Percentiles rank a stretch among this genome's conserved stretches.
phyloP scores from a whole-genome alignment of 1,140 invertebrate genomes.

The Catajapyx aquilonaris region DNA sequence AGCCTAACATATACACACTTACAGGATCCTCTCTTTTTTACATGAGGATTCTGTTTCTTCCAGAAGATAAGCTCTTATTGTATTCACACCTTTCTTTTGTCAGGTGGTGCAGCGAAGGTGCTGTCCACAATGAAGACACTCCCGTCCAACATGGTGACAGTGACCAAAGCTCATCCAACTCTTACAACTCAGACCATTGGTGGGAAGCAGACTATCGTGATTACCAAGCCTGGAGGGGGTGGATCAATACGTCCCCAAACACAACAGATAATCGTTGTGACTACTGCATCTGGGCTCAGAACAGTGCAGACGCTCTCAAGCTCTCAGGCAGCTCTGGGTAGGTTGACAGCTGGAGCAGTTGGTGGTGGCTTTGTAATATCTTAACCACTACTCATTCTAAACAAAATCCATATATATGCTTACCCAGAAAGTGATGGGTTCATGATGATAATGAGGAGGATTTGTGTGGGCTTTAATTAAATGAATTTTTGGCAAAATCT shows the following conservation, averaged over 20 bases:
- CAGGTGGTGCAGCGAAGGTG: constrained; percentile 22
- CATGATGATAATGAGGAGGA: no score
- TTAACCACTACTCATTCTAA: no score
- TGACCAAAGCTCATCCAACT: constrained; percentile 34
- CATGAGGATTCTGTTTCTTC: no score
- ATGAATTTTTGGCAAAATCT: no score
- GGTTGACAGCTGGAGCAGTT: no score
- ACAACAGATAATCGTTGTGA: constrained; percentile 48
- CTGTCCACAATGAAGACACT: constrained; percentile 38
- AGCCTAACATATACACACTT: no score
- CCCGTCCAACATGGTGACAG: constrained; percentile 41
- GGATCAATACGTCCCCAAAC: constrained; percentile 29
- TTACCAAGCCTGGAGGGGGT: constrained; percentile 32
- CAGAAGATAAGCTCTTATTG: no score
- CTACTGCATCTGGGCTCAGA: constrained; percentile 36
- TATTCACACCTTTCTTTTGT: background rate
- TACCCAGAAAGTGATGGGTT: no score
- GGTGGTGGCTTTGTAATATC: no score
- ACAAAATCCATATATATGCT: no score
- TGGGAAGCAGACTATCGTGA: constrained; percentile 38
- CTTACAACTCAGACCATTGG: constrained; percentile 23
- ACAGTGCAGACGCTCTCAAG: constrained; percentile 38
- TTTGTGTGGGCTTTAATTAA: no score
- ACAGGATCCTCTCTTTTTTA: no score
- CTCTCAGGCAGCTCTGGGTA: constrained; percentile 26